Base-by-base conservation (phyloP, 2,797 vertebrate species). In the Malurus splendens region DNA sequence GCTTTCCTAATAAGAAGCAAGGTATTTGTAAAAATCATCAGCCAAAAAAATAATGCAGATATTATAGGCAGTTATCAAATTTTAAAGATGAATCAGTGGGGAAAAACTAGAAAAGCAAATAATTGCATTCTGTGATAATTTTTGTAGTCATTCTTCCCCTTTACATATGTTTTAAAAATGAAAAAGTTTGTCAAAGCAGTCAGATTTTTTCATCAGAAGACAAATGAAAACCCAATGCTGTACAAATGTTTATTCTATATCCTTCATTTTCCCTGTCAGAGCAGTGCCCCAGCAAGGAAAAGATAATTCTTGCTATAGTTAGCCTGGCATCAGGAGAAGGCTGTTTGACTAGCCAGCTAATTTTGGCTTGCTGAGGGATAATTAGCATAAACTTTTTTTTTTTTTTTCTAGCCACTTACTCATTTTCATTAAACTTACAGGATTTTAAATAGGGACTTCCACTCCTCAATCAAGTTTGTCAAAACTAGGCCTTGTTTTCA, bases 321-420 rank as follows among this genome's bases (percentile, higher is more conserved):
- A 83, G 47, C 11, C 48, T 65, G 59, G 47, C 66, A 82, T 51
- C 9, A 5, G 25, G 45, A 80, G 54, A 72, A 85, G 65, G 16
- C 36, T 89, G 24, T 76, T 77, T 80, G 57, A 55, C 54, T 82
- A 82, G 61, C 57, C 72, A 45, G 47, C 18, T 86, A 71, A 80
- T 74, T 70, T 51, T 82, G 87, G 23, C 60, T 89, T 89, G 47
- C 30, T 44, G 84, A 71, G 25, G 14, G 39, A 71, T 80, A 87
- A 90, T 85, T 91, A 89, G 11, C 57, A 89, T 47, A 78, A 83
- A 70, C 56, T 79, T 25, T 67, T 86, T 92, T 25, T 67, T 86
- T 92, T 94, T 92, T 79, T 94, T 92, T 80, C 51, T 87, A 79
- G 64, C 28, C 47, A 71, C 57, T 85, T 67, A 71, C 30, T 85